Base-by-base conservation (phyloP, 2,888 invertebrate species). In the Phrixothrix hirtus region DNA sequence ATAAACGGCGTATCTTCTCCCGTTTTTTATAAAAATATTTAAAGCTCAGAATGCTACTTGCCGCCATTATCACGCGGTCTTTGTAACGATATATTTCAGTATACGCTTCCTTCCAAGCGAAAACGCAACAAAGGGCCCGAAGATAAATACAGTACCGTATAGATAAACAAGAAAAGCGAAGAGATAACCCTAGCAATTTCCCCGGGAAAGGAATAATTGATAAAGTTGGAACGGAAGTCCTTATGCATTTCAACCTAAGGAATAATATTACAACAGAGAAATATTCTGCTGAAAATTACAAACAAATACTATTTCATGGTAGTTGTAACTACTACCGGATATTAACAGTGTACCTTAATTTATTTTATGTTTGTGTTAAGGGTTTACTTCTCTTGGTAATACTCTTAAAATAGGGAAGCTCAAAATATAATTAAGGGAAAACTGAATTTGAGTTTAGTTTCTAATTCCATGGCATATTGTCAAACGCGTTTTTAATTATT, bases 131-230 rank as follows among this genome's bases (percentile, higher is more conserved):
- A 67, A 66, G 39, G 63, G 60, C 53, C 59, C 46, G 55, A 66
- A 68, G 69, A 69, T 68, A 69, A 70, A 70, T 67, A 67, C 62
- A 67, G 62, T 66, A 42, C 53, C 61, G 65, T 59, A 62, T 68
- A 69, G 67, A 67, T 70, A 68, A 68, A 69, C 67, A 66, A 61
- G 66, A 61, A 65, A 62, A 60, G 67, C 65, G 65, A 58, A 64
- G 58, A 67, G 66, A 64, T 70, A 69, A 67, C 67, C 66, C 63
- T 45, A 54, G 65, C 64, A 68, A 68, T 69, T 68, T 68, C 66
- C 60, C 62, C 59, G 62, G 58, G 67, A 64, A 62, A 62, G 60
- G 68, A 68, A 68, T 70, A 68, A 70, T 66, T 69, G 69, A 69
- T 68, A 66, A 67, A 59, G 46, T 48, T 37, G 26, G 39, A 21